Conservation (phyloP, 2,888 invertebrate species). For the Eupithecia pulchellata region DNA sequence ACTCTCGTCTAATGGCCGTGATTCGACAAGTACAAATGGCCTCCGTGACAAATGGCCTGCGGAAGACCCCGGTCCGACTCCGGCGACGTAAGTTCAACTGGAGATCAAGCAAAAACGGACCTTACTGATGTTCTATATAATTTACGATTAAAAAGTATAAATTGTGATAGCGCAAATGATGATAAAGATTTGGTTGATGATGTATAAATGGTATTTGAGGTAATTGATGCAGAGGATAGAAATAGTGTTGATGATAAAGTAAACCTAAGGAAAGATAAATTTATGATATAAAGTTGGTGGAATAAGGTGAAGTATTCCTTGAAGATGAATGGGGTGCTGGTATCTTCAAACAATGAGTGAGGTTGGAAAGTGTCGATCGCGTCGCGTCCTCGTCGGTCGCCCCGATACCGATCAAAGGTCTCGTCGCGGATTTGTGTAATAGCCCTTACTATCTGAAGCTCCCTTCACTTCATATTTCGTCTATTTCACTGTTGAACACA, state of each 20-base stretch:
- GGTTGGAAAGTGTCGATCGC: conserved; percentile 70
- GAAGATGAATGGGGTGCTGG: conserved; percentile 33
- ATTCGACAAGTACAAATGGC: conserved; percentile 87
- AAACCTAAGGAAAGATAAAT: conserved; percentile 21
- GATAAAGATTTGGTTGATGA: conserved; percentile 42
- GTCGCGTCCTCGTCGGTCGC: conserved; percentile 73
- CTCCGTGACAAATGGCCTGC: conserved; percentile 83
- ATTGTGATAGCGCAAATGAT: conserved; percentile 39
- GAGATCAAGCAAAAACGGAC: conserved; percentile 69
- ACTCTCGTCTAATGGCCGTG: conserved; percentile 85
- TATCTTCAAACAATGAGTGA: conserved; percentile 70
- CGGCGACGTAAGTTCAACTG: conserved; percentile 73
- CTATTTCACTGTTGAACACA: conserved; percentile 53
- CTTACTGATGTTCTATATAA: conserved; percentile 60
- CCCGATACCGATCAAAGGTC: conserved; percentile 75
- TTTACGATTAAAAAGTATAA: conserved; percentile 41
- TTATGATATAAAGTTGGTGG: conserved; percentile 27
- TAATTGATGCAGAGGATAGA: conserved; percentile 42
- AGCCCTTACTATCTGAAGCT: conserved; percentile 60
- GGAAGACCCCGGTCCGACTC: conserved; percentile 76
- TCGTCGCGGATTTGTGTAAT: conserved; percentile 66
- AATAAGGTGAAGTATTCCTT: conserved; percentile 61
- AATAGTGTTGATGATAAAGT: conserved; percentile 31
- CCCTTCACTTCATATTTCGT: conserved; percentile 73
- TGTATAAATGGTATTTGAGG: conserved; percentile 35